Evolutionary conservation across 2,113 vertebrate genomes (phyloP), one percentile per base, ranked within the genome.

Genomic region (Bothrops jararaca): DNA sequence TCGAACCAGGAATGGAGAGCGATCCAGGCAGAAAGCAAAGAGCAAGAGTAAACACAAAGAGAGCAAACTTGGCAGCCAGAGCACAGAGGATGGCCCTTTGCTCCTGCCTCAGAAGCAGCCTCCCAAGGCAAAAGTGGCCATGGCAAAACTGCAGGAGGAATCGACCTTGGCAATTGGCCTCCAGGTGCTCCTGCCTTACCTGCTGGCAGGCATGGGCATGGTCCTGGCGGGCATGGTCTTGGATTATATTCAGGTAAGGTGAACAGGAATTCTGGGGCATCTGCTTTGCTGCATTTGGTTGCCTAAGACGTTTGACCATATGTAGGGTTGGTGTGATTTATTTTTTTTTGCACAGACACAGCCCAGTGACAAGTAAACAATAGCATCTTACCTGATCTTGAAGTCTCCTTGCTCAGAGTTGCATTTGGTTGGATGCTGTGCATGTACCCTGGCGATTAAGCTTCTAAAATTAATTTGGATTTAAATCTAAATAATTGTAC

Each of bases 141-240:
- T 97, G 39, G 97, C 95, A 93, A 98, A 98, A 95, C 91, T 95
- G 1, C 95, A 94, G 86, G 98, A 98, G 57, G 98, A 99, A 92
- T 98, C 98, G 0, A 95, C 98, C 85, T 9, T 92, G 10, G 87
- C 94, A 48, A 98, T 99, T 85, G 97, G 95, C 91, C 95, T 98
- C 4, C 98, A 99, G 97, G 98, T 99, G 93, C 86, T 98, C 52
- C 93, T 98, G 88, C 97, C 98, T 0, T 99, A 98, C 95, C 56
- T 98, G 86, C 94, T 98, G 45, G 98, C 98, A 10, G 99, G 99
- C 74, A 95, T 98, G 93, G 98, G 98, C 52, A 98, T 98, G 97
- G 98, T 98, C 86, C 94, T 96, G 39, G 99, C 99, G 0, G 98
- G 99, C 50, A 94, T 98, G 96, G 97, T 99, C 94, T 95, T 99